Evolutionary conservation across 1,140 invertebrate species (phyloP), one percentile per base, ranked within the genome.

Genomic region (Araneus ventricosus): DNA sequence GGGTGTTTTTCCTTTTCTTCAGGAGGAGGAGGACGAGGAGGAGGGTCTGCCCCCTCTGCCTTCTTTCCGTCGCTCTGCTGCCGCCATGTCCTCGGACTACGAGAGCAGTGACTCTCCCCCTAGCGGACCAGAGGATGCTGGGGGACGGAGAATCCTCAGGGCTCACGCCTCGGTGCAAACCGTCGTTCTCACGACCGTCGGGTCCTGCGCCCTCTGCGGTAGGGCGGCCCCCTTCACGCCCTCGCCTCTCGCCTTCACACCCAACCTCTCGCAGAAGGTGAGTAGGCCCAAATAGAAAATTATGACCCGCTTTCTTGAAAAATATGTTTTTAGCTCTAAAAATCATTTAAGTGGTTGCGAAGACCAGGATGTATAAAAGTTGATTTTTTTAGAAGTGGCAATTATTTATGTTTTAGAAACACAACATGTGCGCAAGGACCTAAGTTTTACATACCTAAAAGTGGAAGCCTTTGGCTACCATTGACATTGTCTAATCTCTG

Each of bases 21-120:
- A 84, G 82, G 82, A 90, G 41, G 88, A 90, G 7, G 88, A 93
- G 24, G 93, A 93, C 14, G 93, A 94, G 27, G 90, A 91, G n/a
- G 67, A 85, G 24, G 70, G 75, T 2, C 61, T 79, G 30, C 63
- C 93, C 8, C 80, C 87, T 59, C 92, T 89, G n/a, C 89, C 88
- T 17, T 87, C 94, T 14, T 92, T 93, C 63, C 90, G 93, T 57
- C 86, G 88, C 80, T 94, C 95, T 57, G 80, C 95, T 93, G 67
- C 92, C 37, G 87, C 85, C 59, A 95, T 95, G 61, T 96, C 95
- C 17, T 96, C 96, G 10, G 96, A 96, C 94, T 96, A 96, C 93
- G 96, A 96, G 94, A 96, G 95, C 94, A 93, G 92, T 94, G 96
- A 96, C 94, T 96, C 95, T 20, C 95, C 95, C 1, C 92, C 92